phyloP scores from a whole-genome alignment of 2,797 vertebrate species.

The Spinibarbus caldwelli region DNA sequence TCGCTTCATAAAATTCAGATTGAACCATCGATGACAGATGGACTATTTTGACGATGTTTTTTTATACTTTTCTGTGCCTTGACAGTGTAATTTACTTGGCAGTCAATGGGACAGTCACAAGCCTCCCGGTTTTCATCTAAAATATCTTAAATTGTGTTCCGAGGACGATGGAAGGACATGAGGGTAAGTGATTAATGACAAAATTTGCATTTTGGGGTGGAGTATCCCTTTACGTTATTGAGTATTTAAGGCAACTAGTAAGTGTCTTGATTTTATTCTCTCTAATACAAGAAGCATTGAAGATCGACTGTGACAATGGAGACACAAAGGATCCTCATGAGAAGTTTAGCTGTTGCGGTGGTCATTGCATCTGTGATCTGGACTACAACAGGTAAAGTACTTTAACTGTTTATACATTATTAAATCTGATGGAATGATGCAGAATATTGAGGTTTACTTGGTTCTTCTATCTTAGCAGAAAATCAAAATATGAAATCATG shows the following conservation, averaged over 20 bases:
- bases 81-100: no score
- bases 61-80: no score
- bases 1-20: no score
- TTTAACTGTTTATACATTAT: not conserved
- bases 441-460: not conserved
- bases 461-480: not conserved
- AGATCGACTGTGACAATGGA: conserved; percentile 30
- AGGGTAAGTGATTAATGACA: no score
- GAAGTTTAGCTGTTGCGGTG: not conserved
- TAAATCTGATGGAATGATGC: not conserved
- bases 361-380: conserved; percentile 3
- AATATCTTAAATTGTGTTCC: no score
- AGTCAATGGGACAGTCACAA: no score
- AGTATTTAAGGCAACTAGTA: conserved; percentile 1
- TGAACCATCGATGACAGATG: no score
- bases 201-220: no score
- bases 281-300: not conserved
- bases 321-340: conserved; percentile 10
- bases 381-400: conserved; percentile 41
- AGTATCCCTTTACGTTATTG: no score
- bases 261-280: not conserved
- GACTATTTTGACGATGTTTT: no score
- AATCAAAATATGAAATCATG: conserved; percentile 47
- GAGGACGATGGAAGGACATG: no score
- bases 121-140: no score